Percentiles rank a stretch among this genome's conserved stretches.
Evolutionary conservation across 2,113 vertebrate species (phyloP).

Genomic region (Hippolais icterina): DNA sequence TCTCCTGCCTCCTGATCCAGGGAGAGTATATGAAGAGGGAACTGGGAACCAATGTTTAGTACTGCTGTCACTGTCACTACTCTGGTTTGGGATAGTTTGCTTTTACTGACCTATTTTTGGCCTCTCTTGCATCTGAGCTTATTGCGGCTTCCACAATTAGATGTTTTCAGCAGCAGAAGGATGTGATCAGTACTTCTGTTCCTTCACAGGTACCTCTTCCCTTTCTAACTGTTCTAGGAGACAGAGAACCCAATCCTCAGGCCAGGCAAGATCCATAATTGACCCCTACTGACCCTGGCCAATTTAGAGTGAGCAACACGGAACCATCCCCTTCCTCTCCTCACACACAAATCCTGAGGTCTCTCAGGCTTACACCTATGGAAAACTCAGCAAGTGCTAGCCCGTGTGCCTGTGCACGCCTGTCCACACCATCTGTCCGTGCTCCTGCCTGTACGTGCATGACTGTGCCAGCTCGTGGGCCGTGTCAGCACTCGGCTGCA

Average conservation of each 20-base stretch:
- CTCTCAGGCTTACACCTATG: background rate
- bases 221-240: background rate
- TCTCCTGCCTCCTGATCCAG: background rate
- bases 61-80: background rate
- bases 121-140: background rate
- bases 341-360: background rate
- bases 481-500: background rate
- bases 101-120: background rate
- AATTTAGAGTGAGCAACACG: background rate
- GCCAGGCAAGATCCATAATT: slow-evolving; percentile 1
- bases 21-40: background rate
- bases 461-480: background rate
- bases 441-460: background rate
- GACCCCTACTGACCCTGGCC: background rate
- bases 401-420: background rate
- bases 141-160: background rate
- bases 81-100: background rate
- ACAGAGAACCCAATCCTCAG: background rate
- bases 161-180: background rate
- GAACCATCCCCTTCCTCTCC: background rate
- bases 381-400: background rate
- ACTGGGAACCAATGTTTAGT: rapidly evolving
- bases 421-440: background rate
- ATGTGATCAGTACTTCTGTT: background rate
- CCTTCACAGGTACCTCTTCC: background rate